Percentiles rank a stretch among this genome's conserved stretches.
phyloP scores from a whole-genome alignment of 2,888 invertebrate species.

The Dasysyrphus albostriatus region DNA sequence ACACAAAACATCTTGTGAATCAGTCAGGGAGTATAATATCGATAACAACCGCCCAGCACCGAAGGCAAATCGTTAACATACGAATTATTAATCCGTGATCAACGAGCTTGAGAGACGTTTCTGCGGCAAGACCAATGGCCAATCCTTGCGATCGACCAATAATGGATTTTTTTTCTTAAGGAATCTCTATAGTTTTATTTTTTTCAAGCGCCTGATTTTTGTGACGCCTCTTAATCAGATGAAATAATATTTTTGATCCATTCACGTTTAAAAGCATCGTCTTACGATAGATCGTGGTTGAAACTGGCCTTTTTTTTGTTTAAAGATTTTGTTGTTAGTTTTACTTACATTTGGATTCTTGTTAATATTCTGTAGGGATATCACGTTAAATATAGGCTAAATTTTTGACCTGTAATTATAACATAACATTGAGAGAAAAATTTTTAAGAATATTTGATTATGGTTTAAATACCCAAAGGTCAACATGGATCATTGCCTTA shows the following conservation, averaged over 20 bases:
- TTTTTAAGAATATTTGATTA: too few relatives aligned
- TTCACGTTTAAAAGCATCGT: conserved; percentile 40
- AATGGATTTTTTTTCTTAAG: conserved; percentile 35
- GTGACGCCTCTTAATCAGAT: conserved; percentile 66
- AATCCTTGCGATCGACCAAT: conserved; percentile 52
- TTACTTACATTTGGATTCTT: neutral
- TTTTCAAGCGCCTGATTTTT: conserved; percentile 24
- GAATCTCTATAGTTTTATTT: neutral
- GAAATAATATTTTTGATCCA: conserved; percentile 66
- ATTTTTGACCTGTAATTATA: too few relatives aligned
- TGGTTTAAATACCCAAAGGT: too few relatives aligned
- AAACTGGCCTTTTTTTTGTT: conserved; percentile 26
- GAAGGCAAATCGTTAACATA: conserved; percentile 72
- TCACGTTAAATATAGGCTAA: neutral
- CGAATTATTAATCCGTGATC: conserved; percentile 74
- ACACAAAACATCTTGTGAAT: conserved; percentile 51
- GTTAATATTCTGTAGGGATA: neutral
- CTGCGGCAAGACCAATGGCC: neutral
- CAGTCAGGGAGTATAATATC: conserved; percentile 63
- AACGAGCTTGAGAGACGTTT: conserved; percentile 58
- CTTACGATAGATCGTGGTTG: conserved; percentile 54
- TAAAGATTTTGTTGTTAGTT: neutral
- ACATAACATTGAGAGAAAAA: too few relatives aligned
- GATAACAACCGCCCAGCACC: conserved; percentile 70
- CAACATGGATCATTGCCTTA: too few relatives aligned